Conservation (phyloP, 1,140 invertebrate species). For the Drosophila trapezifrons region DNA sequence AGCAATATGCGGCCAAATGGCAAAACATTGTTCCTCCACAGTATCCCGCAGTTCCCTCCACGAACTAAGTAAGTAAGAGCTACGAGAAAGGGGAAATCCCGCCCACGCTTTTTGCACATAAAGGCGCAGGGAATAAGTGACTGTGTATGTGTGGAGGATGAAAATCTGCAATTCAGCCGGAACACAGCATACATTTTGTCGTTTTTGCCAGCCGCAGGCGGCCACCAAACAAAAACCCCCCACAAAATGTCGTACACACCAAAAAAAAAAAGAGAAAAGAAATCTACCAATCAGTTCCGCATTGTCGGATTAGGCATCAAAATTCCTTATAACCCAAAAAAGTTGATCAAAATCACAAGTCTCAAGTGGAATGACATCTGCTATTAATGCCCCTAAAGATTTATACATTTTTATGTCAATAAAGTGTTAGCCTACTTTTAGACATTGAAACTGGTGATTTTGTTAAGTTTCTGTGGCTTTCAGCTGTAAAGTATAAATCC, state of each 20-base stretch:
- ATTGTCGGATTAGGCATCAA: neutral
- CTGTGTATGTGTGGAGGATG: conserved; percentile 30
- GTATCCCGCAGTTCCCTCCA: conserved; percentile 13
- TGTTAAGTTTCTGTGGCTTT: too few relatives aligned
- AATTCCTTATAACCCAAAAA: neutral
- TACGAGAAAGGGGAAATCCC: conserved; percentile 2
- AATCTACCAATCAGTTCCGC: neutral
- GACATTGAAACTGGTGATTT: too few relatives aligned
- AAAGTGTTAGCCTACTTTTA: neutral
- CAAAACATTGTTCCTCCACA: conserved; percentile 39
- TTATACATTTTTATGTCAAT: neutral
- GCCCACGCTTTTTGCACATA: conserved; percentile 26
- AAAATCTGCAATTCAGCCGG: conserved; percentile 76
- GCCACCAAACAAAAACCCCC: conserved; percentile 52
- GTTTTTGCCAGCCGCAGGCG: conserved; percentile 67
- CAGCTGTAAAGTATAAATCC: too few relatives aligned
- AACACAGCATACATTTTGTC: conserved; percentile 77
- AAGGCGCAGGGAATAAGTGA: conserved; percentile 41
- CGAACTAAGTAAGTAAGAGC: conserved; percentile 37
- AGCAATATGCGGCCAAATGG: conserved; percentile 50
- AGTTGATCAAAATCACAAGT: neutral
- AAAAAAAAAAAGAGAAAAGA: too few relatives aligned
- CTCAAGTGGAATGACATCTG: too few relatives aligned
- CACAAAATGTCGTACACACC: conserved; percentile 9
- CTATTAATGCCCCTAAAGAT: neutral